phyloP scores from a whole-genome alignment of 2,113 vertebrate genomes.

The Coracopsis vasa region DNA sequence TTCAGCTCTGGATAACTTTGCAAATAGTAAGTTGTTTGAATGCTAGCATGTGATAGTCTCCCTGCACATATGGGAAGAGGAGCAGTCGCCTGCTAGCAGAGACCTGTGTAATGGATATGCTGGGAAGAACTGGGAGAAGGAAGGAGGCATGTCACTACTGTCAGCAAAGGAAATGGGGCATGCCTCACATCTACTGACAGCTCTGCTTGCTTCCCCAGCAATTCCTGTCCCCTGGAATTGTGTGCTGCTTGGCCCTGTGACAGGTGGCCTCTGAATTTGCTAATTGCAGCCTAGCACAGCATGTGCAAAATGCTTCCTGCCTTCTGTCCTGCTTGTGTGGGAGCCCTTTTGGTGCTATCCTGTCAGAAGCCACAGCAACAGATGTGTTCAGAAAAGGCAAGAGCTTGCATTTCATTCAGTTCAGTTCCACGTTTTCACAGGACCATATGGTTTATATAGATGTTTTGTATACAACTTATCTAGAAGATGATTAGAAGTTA shows the following conservation, averaged over 20 bases:
- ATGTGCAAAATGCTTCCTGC: background rate
- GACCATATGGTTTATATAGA: background rate
- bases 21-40: background rate
- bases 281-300: background rate
- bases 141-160: background rate
- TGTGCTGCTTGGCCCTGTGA: background rate
- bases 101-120: too few relatives aligned
- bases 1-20: background rate
- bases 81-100: background rate
- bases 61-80: background rate
- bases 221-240: background rate
- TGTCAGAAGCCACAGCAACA: background rate
- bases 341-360: constrained; percentile 2
- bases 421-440: background rate
- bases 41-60: background rate
- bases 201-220: background rate
- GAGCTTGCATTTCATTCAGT: background rate
- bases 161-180: background rate
- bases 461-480: background rate
- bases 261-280: constrained; percentile 8
- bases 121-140: background rate
- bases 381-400: constrained; percentile 19
- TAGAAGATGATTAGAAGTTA: background rate
- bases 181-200: background rate
- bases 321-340: background rate